Evolutionary conservation across 2,888 invertebrate species (phyloP).

Genomic region (Unio pictorum): DNA sequence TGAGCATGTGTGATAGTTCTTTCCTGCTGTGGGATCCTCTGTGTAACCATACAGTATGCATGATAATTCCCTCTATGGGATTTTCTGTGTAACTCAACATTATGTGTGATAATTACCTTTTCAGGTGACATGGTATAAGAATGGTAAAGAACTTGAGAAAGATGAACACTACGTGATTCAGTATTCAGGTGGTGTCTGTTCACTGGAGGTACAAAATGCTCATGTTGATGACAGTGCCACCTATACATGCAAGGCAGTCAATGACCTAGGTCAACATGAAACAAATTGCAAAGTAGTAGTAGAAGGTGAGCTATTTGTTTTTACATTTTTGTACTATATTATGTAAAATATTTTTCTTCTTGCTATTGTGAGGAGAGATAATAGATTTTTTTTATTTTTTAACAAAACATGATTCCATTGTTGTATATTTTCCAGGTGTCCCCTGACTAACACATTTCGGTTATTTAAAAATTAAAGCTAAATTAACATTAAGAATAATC

Average conservation of each 20-base stretch:
- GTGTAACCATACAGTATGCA: too few relatives aligned
- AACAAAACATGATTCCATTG: too few relatives aligned
- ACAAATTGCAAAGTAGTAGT: slow-evolving; percentile 84
- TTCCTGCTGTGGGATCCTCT: background rate
- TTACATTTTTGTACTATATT: background rate
- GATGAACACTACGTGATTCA: slow-evolving; percentile 87
- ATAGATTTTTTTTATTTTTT: too few relatives aligned
- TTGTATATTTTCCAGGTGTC: too few relatives aligned
- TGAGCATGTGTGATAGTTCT: background rate
- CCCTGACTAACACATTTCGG: too few relatives aligned
- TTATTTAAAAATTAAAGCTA: too few relatives aligned
- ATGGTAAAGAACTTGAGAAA: slow-evolving; percentile 89
- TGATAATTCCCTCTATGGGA: background rate
- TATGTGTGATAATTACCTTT: slow-evolving; percentile 15
- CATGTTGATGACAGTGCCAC: slow-evolving; percentile 96
- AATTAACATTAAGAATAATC: too few relatives aligned
- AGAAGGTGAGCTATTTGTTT: slow-evolving; percentile 50
- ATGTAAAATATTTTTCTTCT: too few relatives aligned
- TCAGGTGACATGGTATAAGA: slow-evolving; percentile 82
- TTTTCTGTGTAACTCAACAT: background rate
- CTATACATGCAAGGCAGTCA: slow-evolving; percentile 94
- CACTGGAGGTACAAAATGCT: slow-evolving; percentile 96
- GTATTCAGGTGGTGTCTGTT: slow-evolving; percentile 94
- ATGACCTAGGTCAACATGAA: slow-evolving; percentile 94
- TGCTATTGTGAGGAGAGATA: too few relatives aligned